A percentile compares a stretch with the other conserved stretches of the same genome.
phyloP scores from a whole-genome alignment of 2,888 invertebrate genomes.

The Polyommatus iphigenia region DNA sequence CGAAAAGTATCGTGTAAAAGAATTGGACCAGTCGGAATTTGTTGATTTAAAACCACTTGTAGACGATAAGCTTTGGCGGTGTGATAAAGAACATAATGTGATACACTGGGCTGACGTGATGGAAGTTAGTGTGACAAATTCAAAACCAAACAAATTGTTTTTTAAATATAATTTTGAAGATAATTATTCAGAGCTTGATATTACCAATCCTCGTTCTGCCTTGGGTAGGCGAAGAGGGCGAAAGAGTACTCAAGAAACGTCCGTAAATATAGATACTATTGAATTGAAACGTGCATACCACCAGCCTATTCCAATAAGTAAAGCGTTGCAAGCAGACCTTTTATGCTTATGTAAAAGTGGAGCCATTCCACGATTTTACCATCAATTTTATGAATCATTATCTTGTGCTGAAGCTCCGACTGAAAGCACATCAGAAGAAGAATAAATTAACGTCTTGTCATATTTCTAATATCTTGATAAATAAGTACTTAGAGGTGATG shows the following conservation, averaged over 20 bases:
- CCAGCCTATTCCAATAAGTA: constrained; percentile 21
- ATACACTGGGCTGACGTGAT: constrained; percentile 5
- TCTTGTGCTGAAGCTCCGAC: not conserved
- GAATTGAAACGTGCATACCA: constrained; percentile 13
- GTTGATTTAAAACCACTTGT: not conserved
- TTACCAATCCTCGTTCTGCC: not conserved
- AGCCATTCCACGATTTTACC: constrained; percentile 33
- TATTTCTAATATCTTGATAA: too few relatives aligned
- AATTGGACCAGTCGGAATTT: not conserved
- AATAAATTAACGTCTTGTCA: not conserved
- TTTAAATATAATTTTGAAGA: constrained; percentile 27
- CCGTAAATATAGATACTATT: not conserved
- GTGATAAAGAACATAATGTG: not conserved
- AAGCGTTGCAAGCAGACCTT: constrained; percentile 20
- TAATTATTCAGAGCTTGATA: not conserved
- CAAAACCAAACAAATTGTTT: not conserved
- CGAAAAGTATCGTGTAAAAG: constrained; percentile 8
- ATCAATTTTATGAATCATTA: constrained; percentile 29
- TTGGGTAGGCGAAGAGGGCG: not conserved
- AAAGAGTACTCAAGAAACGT: not conserved
- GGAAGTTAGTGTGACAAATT: constrained; percentile 19
- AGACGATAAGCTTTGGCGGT: constrained; percentile 12
- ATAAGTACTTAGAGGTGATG: too few relatives aligned
- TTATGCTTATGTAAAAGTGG: constrained; percentile 16
- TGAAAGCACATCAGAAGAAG: not conserved